Evolutionary conservation across 2,888 invertebrate genomes (phyloP).

Genomic region (Scaeva pyrastri): DNA sequence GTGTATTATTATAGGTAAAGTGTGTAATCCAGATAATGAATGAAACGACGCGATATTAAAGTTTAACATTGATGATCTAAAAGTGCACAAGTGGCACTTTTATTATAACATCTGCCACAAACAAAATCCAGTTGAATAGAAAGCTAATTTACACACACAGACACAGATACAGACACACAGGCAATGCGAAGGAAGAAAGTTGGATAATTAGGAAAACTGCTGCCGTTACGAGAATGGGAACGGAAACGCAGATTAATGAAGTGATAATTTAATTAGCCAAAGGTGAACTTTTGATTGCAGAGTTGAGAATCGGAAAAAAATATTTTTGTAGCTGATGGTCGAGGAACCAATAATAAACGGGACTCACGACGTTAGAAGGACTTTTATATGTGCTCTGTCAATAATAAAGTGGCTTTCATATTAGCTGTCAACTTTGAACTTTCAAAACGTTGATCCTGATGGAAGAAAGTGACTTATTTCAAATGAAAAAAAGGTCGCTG

Average conservation of each 20-base stretch:
- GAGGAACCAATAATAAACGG: too few relatives aligned
- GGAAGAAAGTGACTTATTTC: too few relatives aligned
- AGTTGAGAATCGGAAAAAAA: not conserved
- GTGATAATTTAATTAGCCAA: conserved; percentile 41
- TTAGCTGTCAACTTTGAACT: too few relatives aligned
- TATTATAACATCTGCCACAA: conserved; percentile 36
- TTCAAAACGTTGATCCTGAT: too few relatives aligned
- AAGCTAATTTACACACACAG: conserved; percentile 47
- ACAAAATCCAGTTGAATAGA: conserved; percentile 24
- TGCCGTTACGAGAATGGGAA: not conserved
- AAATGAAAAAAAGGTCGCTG: too few relatives aligned
- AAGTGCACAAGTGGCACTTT: conserved; percentile 38
- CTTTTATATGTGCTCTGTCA: too few relatives aligned
- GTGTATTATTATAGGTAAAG: not conserved
- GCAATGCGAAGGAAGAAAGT: conserved; percentile 20
- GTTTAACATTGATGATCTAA: conserved; percentile 26
- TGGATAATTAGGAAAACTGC: conserved; percentile 42
- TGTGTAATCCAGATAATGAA: conserved; percentile 28
- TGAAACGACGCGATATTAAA: conserved; percentile 1
- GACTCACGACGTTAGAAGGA: too few relatives aligned
- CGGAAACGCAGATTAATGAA: conserved; percentile 44
- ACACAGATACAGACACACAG: too few relatives aligned
- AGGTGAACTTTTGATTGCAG: conserved; percentile 45
- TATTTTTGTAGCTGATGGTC: too few relatives aligned
- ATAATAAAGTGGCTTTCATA: too few relatives aligned